phyloP scores from a whole-genome alignment of 2,888 invertebrate species.

The Parnassius smintheus region DNA sequence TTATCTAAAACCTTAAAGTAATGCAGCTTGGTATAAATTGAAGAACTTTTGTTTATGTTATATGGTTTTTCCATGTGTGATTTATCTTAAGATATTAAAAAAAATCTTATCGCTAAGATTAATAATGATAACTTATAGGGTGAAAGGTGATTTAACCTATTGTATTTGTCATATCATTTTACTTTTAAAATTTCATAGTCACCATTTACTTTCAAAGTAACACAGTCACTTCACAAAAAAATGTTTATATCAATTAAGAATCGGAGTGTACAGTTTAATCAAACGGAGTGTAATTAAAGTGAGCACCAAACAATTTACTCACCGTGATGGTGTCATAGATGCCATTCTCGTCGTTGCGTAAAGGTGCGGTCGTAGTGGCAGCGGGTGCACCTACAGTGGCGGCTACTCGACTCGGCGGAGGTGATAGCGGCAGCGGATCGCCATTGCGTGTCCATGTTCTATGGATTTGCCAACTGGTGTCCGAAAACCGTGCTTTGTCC shows the following conservation, averaged over 20 bases:
- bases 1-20: constrained; percentile 3
- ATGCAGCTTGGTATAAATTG: not conserved
- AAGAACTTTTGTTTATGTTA: no score
- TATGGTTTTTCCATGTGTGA: not conserved
- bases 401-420: constrained; percentile 53
- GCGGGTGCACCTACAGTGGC: constrained; percentile 46
- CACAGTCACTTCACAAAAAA: not conserved
- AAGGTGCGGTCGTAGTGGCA: constrained; percentile 39
- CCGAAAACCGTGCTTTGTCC: constrained; percentile 86
- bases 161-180: not conserved
- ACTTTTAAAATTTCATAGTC: not conserved
- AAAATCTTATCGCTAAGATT: not conserved
- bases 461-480: constrained; percentile 88
- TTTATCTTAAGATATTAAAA: not conserved
- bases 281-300: constrained; percentile 1
- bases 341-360: constrained; percentile 60
- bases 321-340: constrained; percentile 77
- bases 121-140: not conserved
- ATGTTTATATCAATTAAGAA: not conserved
- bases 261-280: not conserved
- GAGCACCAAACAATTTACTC: constrained; percentile 36
- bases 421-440: constrained; percentile 65
- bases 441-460: constrained; percentile 83
- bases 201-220: not conserved
- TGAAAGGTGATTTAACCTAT: constrained; percentile 1